phyloP scores from a whole-genome alignment of 2,888 invertebrate species.

The Cryptus viduatorius region DNA sequence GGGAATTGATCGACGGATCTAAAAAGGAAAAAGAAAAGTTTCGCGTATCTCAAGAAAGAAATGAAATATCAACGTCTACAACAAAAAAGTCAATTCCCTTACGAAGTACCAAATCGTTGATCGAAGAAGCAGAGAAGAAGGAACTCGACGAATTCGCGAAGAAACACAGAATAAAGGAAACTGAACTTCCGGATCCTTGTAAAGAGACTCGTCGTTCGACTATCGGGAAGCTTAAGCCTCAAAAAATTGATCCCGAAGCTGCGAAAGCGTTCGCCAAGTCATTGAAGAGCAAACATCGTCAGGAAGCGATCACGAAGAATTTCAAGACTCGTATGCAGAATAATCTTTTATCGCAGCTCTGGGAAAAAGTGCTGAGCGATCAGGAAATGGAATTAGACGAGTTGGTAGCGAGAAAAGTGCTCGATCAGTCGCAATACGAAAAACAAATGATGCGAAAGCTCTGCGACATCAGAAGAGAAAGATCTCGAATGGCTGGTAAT shows the following conservation, averaged over 20 bases:
- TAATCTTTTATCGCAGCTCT: slow-evolving; percentile 85
- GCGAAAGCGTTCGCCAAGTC: slow-evolving; percentile 83
- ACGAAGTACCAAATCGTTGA: background rate
- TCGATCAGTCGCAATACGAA: slow-evolving; percentile 88
- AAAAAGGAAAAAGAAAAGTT: slow-evolving; percentile 85
- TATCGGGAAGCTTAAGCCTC: slow-evolving; percentile 10
- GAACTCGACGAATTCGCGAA: slow-evolving; percentile 68
- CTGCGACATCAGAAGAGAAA: slow-evolving; percentile 88
- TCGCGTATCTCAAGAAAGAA: slow-evolving; percentile 21
- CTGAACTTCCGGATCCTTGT: slow-evolving; percentile 27
- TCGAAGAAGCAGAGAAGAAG: slow-evolving; percentile 39
- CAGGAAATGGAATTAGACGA: slow-evolving; percentile 86
- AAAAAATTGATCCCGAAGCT: slow-evolving; percentile 56
- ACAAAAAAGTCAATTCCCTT: slow-evolving; percentile 18
- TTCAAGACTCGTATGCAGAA: slow-evolving; percentile 86
- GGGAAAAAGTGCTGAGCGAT: slow-evolving; percentile 86
- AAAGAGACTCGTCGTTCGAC: slow-evolving; percentile 24
- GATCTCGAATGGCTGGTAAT: slow-evolving; percentile 86
- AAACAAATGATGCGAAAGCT: slow-evolving; percentile 89
- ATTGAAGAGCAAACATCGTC: slow-evolving; percentile 85
- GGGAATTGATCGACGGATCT: slow-evolving; percentile 85
- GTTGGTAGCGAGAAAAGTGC: slow-evolving; percentile 86
- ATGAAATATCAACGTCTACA: background rate
- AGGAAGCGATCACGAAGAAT: slow-evolving; percentile 84
- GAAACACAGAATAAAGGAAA: slow-evolving; percentile 61